phyloP scores from a whole-genome alignment of 2,888 invertebrate genomes.

The Mylabris sibirica region DNA sequence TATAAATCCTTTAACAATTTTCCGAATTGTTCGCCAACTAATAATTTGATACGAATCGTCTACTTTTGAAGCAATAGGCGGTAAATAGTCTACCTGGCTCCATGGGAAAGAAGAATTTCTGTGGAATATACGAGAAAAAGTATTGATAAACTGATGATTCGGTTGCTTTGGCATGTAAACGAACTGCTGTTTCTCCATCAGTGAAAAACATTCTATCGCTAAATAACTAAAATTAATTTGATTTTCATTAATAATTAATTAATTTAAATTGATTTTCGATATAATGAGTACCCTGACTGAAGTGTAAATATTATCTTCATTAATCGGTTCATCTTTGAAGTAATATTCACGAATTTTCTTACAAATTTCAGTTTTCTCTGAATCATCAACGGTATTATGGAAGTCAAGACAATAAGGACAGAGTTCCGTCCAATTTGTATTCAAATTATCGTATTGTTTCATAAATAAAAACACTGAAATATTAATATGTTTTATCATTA shows the following conservation, averaged over 20 bases:
- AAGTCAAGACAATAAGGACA: conserved; percentile 49
- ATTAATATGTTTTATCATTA: neutral
- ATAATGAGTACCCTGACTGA: conserved; percentile 47
- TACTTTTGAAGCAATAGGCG: too few species aligned
- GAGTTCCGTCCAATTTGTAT: conserved; percentile 48
- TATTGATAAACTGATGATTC: conserved; percentile 47
- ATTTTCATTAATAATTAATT: neutral
- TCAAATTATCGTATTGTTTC: conserved; percentile 57
- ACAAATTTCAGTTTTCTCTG: conserved; percentile 40
- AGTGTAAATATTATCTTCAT: conserved; percentile 40
- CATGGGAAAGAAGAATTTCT: conserved; percentile 32
- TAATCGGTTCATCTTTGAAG: conserved; percentile 43
- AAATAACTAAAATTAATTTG: conserved; percentile 62
- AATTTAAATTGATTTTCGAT: too few species aligned
- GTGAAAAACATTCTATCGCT: conserved; percentile 68
- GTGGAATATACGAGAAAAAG: conserved; percentile 40
- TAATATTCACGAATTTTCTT: conserved; percentile 48
- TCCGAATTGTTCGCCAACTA: neutral
- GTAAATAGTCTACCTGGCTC: conserved; percentile 30
- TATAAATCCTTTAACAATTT: neutral
- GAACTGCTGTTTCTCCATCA: conserved; percentile 45
- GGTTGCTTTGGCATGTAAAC: conserved; percentile 45
- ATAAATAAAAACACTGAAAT: conserved; percentile 39
- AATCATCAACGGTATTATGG: conserved; percentile 45
- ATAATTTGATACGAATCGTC: too few species aligned